Evolutionary conservation across 2,797 vertebrate genomes (phyloP).

Genomic region (Pelochelys cantorii): DNA sequence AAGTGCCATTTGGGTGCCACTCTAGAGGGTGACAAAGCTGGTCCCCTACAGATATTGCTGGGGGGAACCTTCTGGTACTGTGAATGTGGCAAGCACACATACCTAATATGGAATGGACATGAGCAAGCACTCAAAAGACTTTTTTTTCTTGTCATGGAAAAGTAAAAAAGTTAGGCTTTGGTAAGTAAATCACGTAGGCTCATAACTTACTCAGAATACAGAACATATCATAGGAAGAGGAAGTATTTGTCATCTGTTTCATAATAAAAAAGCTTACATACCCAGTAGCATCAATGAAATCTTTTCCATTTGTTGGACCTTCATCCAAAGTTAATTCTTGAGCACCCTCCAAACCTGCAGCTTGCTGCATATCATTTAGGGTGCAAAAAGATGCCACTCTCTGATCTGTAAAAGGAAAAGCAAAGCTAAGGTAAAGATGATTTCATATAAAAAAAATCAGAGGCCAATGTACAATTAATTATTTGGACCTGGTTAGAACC

Average conservation of each 20-base stretch:
- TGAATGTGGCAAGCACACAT: too few species aligned
- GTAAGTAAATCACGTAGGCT: neutral
- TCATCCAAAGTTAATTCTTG: conserved; percentile 89
- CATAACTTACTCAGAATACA: neutral
- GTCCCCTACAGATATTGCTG: too few species aligned
- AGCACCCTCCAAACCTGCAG: conserved; percentile 87
- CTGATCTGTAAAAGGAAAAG: conserved; percentile 86
- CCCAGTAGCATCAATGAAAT: conserved; percentile 86
- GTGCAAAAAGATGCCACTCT: conserved; percentile 94
- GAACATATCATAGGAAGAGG: neutral
- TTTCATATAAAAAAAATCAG: conserved; percentile 44
- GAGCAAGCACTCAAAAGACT: too few species aligned
- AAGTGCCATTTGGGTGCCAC: too few species aligned
- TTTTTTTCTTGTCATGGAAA: neutral
- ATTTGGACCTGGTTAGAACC: conserved; percentile 17
- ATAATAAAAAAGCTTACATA: conserved; percentile 69
- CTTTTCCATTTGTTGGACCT: conserved; percentile 86
- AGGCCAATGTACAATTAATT: conserved; percentile 3
- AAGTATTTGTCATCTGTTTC: neutral
- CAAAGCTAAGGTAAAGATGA: neutral
- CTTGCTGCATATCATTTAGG: conserved; percentile 92
- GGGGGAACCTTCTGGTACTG: too few species aligned
- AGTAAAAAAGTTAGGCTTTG: neutral
- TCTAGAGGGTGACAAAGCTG: too few species aligned
- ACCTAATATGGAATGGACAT: too few species aligned